Conservation (phyloP, 2,113 vertebrate species). For the Scomber scombrus region DNA sequence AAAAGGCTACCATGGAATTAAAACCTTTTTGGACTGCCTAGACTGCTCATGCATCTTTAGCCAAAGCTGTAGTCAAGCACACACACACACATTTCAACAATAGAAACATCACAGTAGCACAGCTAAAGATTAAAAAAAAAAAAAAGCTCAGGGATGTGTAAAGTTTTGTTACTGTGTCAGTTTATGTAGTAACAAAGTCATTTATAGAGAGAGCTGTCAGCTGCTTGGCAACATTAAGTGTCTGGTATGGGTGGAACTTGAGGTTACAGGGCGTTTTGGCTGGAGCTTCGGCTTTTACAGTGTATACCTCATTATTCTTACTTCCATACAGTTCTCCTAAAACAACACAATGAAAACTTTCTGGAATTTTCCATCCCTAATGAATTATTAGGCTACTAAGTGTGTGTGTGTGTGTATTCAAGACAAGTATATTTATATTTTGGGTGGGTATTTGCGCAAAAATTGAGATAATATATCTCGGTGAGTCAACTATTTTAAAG, state of each 20-base stretch:
- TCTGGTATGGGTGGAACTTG: conserved; percentile 28
- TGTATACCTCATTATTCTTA: conserved; percentile 13
- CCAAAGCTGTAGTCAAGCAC: conserved; percentile 27
- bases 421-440: conserved; percentile 32
- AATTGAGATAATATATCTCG: conserved; percentile 10
- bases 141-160: background rate
- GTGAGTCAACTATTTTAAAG: background rate
- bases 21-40: conserved; percentile 19
- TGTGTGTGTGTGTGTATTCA: conserved; percentile 1
- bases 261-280: background rate
- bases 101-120: conserved; percentile 1
- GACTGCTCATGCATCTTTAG: conserved; percentile 22
- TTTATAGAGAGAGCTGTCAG: conserved; percentile 16
- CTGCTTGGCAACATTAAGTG: background rate
- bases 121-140: background rate
- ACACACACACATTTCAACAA: conserved; percentile 23
- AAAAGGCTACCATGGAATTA: conserved; percentile 56
- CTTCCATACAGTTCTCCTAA: background rate
- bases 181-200: background rate
- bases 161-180: background rate
- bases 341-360: conserved; percentile 1
- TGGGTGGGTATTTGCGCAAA: conserved; percentile 3
- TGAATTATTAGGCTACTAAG: conserved; percentile 40
- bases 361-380: background rate
- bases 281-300: background rate